A percentile compares a stretch with the other conserved stretches of the same genome.
Evolutionary conservation across 2,113 vertebrate species (phyloP).

Genomic region (Otocyon megalotis): DNA sequence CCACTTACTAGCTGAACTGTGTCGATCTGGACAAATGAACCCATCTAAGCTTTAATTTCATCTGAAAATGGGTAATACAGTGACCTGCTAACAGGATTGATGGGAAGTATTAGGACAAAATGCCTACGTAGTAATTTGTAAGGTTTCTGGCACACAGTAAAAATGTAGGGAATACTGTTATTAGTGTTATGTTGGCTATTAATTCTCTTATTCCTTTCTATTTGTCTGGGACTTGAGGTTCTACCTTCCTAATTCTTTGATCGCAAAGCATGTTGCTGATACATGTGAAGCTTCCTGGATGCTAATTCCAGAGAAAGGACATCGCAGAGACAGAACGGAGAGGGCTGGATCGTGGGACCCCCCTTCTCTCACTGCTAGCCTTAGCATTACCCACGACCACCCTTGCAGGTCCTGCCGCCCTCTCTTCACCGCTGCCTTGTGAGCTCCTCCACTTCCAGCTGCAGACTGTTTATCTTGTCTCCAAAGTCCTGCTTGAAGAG

Average conservation of each 20-base stretch:
- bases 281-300: not conserved
- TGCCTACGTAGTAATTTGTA: not conserved
- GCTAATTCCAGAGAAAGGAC: not conserved
- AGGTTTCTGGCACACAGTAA: not conserved
- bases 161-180: not conserved
- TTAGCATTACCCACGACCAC: constrained; percentile 40
- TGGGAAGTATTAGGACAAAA: not conserved
- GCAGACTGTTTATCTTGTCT: constrained; percentile 97
- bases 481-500: constrained; percentile 99
- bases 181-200: not conserved
- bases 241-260: constrained; percentile 38
- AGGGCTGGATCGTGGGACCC: not conserved
- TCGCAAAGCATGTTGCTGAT: not conserved
- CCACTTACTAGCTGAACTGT: not conserved
- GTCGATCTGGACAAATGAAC: not conserved
- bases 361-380: not conserved
- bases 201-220: not conserved
- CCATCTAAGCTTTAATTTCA: not conserved
- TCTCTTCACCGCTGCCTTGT: constrained; percentile 92
- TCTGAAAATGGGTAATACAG: not conserved
- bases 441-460: constrained; percentile 94
- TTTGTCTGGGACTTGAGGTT: not conserved
- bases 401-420: constrained; percentile 10
- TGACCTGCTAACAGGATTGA: not conserved
- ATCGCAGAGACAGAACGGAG: not conserved